Percentiles rank a stretch among this genome's conserved stretches.
These are phyloP conservation scores for Gibbula magus DNA, from an alignment of 2,888 invertebrate genomes.

Conservation along the genomic window DNA sequence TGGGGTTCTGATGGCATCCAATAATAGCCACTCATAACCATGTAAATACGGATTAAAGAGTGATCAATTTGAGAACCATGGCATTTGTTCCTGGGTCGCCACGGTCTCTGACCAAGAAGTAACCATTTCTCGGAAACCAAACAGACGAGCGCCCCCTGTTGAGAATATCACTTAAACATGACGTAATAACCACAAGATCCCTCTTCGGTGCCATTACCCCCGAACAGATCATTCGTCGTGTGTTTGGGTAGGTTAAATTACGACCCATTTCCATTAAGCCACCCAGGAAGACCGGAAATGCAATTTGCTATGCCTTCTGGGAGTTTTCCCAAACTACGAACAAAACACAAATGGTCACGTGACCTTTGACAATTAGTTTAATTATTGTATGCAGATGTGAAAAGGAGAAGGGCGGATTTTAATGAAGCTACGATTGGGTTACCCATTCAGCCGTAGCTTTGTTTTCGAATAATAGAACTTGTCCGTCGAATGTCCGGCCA, in stretches of 20 bases:
- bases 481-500: neutral
- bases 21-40: no score
- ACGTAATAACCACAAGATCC: no score
- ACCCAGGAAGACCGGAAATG: constrained; percentile 5
- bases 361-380: constrained; percentile 13
- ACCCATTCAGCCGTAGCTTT: neutral
- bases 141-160: no score
- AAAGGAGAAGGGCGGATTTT: neutral
- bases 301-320: constrained; percentile 1
- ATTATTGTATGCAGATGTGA: neutral
- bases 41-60: no score
- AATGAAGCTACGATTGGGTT: neutral
- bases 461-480: constrained; percentile 1
- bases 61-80: no score
- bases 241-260: constrained; percentile 2
- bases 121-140: no score
- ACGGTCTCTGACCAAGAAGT: no score
- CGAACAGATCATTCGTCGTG: no score
- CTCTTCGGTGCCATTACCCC: no score
- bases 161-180: no score
- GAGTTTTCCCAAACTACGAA: neutral
- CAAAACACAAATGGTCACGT: neutral
- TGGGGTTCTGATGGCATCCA: no score
- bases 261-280: neutral
- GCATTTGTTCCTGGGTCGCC: no score